Conservation (phyloP, 2,113 vertebrate species). For the Pseudopipra pipra region DNA sequence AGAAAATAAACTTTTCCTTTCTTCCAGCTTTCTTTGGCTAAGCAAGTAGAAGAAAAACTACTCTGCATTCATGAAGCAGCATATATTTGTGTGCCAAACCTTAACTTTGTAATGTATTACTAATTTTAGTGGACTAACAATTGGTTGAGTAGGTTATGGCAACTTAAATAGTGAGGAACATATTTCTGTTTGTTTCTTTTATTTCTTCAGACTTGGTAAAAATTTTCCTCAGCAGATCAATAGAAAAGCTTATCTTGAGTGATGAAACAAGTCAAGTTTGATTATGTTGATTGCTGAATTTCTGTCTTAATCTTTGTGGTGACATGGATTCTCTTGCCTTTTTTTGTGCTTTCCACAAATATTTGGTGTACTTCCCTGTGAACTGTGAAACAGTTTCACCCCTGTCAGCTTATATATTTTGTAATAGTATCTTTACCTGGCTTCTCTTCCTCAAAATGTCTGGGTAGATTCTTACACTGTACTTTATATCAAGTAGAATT, state of each 20-base stretch:
- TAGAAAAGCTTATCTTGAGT: neutral
- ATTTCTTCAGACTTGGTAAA: neutral
- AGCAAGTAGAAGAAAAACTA: neutral
- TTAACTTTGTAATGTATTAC: neutral
- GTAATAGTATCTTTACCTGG: slow-evolving; percentile 42
- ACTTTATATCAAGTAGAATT: slow-evolving; percentile 1
- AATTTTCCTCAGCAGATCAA: neutral
- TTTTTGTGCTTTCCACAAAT: slow-evolving; percentile 11
- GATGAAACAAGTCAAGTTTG: neutral
- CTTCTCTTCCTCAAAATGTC: neutral
- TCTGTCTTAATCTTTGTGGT: neutral
- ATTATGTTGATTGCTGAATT: slow-evolving; percentile 13
- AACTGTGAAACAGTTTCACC: slow-evolving; percentile 15
- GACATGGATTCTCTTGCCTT: neutral
- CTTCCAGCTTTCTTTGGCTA: slow-evolving; percentile 5
- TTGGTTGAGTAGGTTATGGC: neutral
- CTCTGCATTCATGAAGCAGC: neutral
- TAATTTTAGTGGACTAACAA: neutral
- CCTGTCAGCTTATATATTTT: slow-evolving; percentile 4
- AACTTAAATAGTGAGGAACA: neutral
- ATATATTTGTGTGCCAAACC: neutral
- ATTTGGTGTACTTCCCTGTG: slow-evolving; percentile 5
- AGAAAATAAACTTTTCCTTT: neutral
- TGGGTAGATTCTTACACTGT: neutral
- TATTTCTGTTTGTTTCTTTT: neutral